Evolutionary conservation across 2,888 invertebrate species (phyloP).

Genomic region (Saturnia japonica): DNA sequence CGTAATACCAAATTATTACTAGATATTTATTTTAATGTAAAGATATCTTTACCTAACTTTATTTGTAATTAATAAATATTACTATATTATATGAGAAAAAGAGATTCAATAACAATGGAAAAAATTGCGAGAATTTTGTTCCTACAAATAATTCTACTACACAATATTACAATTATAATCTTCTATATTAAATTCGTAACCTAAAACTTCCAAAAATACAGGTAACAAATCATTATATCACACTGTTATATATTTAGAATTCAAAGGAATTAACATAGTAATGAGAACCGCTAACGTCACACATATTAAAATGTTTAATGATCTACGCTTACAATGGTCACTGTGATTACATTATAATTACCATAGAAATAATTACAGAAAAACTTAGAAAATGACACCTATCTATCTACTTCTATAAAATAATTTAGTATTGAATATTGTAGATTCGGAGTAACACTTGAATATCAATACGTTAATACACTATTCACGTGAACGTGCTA

Average conservation of each 20-base stretch:
- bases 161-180: neutral
- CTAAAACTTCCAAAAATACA: neutral
- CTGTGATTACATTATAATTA: neutral
- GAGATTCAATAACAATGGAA: neutral
- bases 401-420: neutral
- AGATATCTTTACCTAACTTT: neutral
- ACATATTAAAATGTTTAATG: neutral
- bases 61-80: neutral
- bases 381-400: neutral
- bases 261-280: neutral
- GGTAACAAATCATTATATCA: neutral
- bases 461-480: neutral
- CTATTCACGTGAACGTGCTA: neutral
- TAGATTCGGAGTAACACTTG: neutral
- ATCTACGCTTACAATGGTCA: neutral
- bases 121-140: conserved; percentile 5
- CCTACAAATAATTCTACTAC: neutral
- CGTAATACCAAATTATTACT: neutral
- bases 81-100: neutral
- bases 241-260: neutral
- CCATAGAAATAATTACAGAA: neutral
- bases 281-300: neutral
- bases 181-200: no score
- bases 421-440: neutral
- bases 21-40: neutral